Conservation (phyloP, 2,797 vertebrate species). For the Tapera naevia region DNA sequence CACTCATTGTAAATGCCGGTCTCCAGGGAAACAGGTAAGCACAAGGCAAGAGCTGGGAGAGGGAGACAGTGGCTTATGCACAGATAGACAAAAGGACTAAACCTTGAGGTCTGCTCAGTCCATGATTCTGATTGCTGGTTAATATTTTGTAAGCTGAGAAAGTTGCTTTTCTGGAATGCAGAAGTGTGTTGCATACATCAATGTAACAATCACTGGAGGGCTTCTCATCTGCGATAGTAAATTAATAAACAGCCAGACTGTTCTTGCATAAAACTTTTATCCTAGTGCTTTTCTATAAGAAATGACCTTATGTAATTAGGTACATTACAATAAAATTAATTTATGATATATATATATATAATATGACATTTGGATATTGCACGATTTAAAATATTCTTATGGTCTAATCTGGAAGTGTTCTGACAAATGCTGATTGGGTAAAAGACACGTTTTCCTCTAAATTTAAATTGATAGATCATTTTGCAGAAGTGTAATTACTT, state of each 20-base stretch:
- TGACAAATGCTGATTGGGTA: conserved; percentile 17
- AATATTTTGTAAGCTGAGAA: neutral
- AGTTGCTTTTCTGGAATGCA: neutral
- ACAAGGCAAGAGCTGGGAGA: neutral
- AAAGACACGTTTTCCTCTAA: conserved; percentile 33
- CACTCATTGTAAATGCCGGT: neutral
- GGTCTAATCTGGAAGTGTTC: conserved; percentile 12
- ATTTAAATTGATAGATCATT: conserved; percentile 39
- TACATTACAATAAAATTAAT: conserved; percentile 38
- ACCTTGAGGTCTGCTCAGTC: neutral
- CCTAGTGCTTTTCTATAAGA: conserved; percentile 65
- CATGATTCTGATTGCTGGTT: neutral
- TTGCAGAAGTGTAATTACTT: neutral
- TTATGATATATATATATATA: conserved; percentile 30
- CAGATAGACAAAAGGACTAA: neutral
- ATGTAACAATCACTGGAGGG: neutral
- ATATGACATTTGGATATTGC: conserved; percentile 9
- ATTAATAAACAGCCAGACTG: conserved; percentile 71
- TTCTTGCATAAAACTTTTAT: conserved; percentile 68
- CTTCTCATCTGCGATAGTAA: conserved; percentile 57
- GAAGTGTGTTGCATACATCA: neutral
- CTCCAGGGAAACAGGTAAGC: conserved; percentile 4
- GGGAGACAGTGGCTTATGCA: neutral
- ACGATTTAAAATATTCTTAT: conserved; percentile 39
- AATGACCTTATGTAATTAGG: conserved; percentile 56